phyloP scores from a whole-genome alignment of 2,888 invertebrate species.

The Campoletis raptor region DNA sequence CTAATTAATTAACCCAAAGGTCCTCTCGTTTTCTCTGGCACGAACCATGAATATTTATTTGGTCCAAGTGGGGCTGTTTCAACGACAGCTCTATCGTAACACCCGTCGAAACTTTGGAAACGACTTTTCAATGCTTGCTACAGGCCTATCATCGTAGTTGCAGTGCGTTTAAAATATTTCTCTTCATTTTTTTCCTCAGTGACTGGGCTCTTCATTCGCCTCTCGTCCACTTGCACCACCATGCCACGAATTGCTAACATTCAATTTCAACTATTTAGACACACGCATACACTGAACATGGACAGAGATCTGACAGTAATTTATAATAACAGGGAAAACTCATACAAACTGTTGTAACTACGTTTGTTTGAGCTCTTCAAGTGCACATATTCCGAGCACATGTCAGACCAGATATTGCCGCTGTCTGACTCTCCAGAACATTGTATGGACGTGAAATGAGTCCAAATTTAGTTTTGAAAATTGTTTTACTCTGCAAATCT shows the following conservation, averaged over 20 bases:
- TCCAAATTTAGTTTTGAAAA: conserved; percentile 16
- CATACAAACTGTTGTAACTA: conserved; percentile 19
- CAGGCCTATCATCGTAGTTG: background rate
- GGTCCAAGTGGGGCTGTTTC: conserved; percentile 26
- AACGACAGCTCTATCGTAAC: conserved; percentile 43
- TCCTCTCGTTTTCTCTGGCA: conserved; percentile 44
- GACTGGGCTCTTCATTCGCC: background rate
- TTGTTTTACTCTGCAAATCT: background rate
- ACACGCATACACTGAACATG: background rate
- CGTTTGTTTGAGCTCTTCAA: conserved; percentile 25
- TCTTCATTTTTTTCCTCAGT: background rate
- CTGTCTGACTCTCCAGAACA: background rate
- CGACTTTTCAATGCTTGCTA: conserved; percentile 41
- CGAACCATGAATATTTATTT: conserved; percentile 62
- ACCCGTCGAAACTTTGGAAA: conserved; percentile 30
- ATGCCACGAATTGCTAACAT: conserved; percentile 15
- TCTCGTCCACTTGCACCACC: background rate
- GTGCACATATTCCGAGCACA: conserved; percentile 14
- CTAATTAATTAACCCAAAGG: conserved; percentile 63
- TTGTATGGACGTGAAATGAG: background rate
- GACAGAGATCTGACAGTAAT: conserved; percentile 12
- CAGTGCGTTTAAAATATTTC: background rate
- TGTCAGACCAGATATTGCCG: conserved; percentile 6
- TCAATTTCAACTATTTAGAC: conserved; percentile 8
- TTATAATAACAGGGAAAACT: conserved; percentile 35